These are phyloP conservation scores for Pantherophis vulpinus DNA, from an alignment of 2,797 vertebrate species.

Conservation along the genomic window DNA sequence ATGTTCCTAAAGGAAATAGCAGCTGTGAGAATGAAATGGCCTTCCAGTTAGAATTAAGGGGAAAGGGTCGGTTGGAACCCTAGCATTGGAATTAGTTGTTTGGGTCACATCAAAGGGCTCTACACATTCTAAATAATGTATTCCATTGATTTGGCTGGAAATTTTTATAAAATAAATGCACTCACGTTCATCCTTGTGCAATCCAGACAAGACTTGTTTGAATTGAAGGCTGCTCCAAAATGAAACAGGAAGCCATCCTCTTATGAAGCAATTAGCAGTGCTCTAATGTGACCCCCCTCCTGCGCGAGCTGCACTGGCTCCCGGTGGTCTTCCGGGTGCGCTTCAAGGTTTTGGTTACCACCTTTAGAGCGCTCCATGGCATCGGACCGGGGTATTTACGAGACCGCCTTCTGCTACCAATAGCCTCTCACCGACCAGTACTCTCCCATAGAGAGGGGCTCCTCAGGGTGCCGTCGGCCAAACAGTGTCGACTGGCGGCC, in stretches of 20 bases:
- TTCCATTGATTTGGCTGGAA: neutral
- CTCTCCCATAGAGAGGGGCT: too few relatives aligned
- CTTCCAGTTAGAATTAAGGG: neutral
- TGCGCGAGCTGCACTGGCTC: too few relatives aligned
- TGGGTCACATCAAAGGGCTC: neutral
- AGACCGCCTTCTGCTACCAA: too few relatives aligned
- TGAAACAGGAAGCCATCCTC: neutral
- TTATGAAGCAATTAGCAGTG: neutral
- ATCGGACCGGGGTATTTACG: too few relatives aligned
- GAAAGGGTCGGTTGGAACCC: neutral
- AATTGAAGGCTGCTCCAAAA: neutral
- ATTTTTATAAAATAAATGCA: neutral
- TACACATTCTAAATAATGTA: neutral
- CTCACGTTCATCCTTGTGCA: neutral
- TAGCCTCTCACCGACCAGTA: too few relatives aligned
- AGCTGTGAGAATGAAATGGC: neutral
- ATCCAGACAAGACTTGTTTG: neutral
- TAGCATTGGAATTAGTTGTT: neutral
- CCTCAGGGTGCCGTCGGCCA: too few relatives aligned
- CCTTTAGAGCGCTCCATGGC: too few relatives aligned
- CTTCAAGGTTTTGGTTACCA: too few relatives aligned
- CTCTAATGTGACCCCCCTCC: too few relatives aligned
- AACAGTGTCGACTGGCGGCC: too few relatives aligned
- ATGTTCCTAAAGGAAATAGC: neutral
- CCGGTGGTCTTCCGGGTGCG: too few relatives aligned